Conservation (phyloP, 2,888 invertebrate species). For the Drosophila tripunctata region DNA sequence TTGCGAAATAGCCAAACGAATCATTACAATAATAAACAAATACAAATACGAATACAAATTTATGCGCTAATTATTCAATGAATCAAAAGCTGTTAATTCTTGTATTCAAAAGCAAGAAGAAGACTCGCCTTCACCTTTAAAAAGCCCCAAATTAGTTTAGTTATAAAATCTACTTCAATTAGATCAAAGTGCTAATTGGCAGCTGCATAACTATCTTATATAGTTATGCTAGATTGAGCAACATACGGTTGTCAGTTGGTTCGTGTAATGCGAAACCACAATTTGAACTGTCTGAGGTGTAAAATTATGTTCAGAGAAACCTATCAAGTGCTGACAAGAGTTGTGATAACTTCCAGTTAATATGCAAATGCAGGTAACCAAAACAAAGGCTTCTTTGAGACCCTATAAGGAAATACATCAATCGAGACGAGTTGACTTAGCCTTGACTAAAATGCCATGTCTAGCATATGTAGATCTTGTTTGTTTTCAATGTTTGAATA, state of each 20-base stretch:
- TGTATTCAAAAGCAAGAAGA: constrained; percentile 1
- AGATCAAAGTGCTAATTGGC: constrained; percentile 47
- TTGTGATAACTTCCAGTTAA: neutral
- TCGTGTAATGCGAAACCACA: constrained; percentile 23
- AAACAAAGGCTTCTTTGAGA: neutral
- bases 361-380: neutral
- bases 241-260: constrained; percentile 19
- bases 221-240: constrained; percentile 42
- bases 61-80: constrained; percentile 53
- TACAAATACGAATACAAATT: neutral
- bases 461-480: neutral
- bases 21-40: constrained; percentile 4
- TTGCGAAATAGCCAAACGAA: constrained; percentile 43
- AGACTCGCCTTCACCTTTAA: constrained; percentile 1
- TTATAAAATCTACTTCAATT: constrained; percentile 14
- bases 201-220: constrained; percentile 9
- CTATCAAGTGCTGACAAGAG: constrained; percentile 25
- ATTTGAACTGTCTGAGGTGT: constrained; percentile 4
- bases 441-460: neutral
- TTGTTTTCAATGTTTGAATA: too few relatives aligned
- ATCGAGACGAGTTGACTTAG: neutral
- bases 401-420: neutral
- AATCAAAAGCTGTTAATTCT: constrained; percentile 28
- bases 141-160: neutral
- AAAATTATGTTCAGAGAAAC: constrained; percentile 30